A percentile compares a stretch with the other conserved stretches of the same genome.
phyloP scores from a whole-genome alignment of 2,113 vertebrate species.

The Chaetorhynchus papuensis region DNA sequence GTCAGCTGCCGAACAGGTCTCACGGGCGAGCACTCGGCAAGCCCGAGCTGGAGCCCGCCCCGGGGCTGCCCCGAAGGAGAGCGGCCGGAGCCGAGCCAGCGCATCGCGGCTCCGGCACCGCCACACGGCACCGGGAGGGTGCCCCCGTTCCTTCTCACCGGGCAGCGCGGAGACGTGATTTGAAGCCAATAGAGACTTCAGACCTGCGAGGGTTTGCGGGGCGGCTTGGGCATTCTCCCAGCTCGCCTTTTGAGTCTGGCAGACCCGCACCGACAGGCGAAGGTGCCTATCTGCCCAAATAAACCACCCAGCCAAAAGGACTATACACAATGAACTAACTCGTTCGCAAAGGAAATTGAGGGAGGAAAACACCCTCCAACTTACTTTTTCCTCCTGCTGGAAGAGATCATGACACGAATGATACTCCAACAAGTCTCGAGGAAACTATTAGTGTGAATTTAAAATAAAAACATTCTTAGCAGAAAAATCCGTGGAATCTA shows the following conservation, averaged over 20 bases:
- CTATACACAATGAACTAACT: not conserved
- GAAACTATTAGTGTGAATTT: not conserved
- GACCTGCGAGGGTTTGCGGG: too few relatives aligned
- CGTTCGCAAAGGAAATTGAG: not conserved
- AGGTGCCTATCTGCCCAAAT: not conserved
- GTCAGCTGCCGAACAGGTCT: accelerated
- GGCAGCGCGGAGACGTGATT: too few relatives aligned
- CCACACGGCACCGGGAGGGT: accelerated
- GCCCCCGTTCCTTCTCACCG: not conserved
- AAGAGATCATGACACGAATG: not conserved
- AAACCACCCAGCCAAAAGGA: not conserved
- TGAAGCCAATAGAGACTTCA: too few relatives aligned
- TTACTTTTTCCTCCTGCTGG: not conserved
- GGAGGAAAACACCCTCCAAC: too few relatives aligned
- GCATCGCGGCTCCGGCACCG: not conserved
- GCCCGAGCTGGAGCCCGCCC: not conserved
- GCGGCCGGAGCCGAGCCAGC: not conserved
- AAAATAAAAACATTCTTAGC: not conserved
- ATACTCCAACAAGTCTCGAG: not conserved
- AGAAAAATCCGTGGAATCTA: not conserved
- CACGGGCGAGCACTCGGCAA: accelerated
- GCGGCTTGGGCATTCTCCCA: not conserved
- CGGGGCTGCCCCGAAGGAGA: not conserved
- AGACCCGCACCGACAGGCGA: not conserved
- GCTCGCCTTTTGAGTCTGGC: not conserved